Evolutionary conservation across 1,140 invertebrate species (phyloP), one percentile per base, ranked within the genome.

Genomic region (Drosophila saltans): DNA sequence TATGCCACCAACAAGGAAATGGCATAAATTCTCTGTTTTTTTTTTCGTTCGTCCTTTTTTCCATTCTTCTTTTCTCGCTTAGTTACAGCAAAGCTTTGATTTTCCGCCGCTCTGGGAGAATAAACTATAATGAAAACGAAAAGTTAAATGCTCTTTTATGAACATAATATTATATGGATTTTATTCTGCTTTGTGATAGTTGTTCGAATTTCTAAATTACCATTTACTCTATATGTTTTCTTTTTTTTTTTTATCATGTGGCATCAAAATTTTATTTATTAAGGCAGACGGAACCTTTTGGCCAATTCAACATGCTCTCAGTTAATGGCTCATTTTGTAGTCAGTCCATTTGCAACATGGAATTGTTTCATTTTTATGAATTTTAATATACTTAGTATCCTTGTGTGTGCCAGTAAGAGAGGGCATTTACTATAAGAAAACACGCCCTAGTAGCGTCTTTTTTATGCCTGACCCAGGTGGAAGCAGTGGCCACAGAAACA

Each of bases 311-410:
- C 57, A 59, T 39, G n/a, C 57, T 36, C 9, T 21, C 45, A 59
- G 43, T 62, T 45, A 66, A 52, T 67, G 61, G 67, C 39, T 78
- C 52, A 70, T 65, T 60, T 64, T 60, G 64, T 28, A 62, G 41
- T 36, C 45, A 24, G 45, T 77, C 59, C 55, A 74, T 72, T 64
- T 67, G 67, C 52, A 61, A 64, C 48, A 39, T 68, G 66, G 64
- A 79, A 74, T 69, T 85, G 80, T 90, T 90, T 81, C 45, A 52
- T 81, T 86, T 39, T 39, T 90, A 83, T 83, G 83, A 83, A 90
- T 86, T 90, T 83, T 90, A 86, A 90, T 90, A 90, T 78, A 86
- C 74, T 76, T 21, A 60, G 56, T 76, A 69, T 72, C 2, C 21
- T 24, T 26, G 45, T 48, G 21, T 48, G 45, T 36, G 33, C 6